Evolutionary conservation across 2,888 invertebrate genomes (phyloP).

Genomic region (Sminthurinus aureus): DNA sequence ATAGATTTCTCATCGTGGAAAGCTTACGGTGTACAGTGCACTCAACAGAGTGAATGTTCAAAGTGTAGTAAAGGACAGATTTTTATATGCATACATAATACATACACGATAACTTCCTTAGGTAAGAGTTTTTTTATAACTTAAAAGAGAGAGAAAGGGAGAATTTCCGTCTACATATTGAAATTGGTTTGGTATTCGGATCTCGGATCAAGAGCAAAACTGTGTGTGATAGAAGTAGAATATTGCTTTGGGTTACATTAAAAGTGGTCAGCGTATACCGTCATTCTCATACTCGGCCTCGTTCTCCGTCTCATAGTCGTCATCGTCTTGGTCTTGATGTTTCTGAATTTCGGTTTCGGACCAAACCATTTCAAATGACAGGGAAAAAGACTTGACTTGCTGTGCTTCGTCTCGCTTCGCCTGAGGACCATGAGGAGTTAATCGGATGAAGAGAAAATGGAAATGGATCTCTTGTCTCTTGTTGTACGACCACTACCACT

Average conservation of each 20-base stretch:
- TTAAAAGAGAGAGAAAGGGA: background rate
- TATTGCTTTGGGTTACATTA: constrained; percentile 23
- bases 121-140: too few species aligned
- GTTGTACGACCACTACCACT: background rate
- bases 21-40: background rate
- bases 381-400: constrained; percentile 40
- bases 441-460: constrained; percentile 49
- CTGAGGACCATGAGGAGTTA: constrained; percentile 48
- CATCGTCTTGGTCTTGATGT: background rate
- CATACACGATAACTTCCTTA: too few species aligned
- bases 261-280: constrained; percentile 9
- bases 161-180: background rate
- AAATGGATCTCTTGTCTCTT: constrained; percentile 43
- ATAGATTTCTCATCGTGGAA: background rate
- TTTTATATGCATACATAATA: too few species aligned
- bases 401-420: constrained; percentile 21
- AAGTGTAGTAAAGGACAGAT: background rate
- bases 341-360: constrained; percentile 10
- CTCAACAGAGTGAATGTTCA: background rate
- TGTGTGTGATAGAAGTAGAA: background rate
- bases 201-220: constrained; percentile 4
- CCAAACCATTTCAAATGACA: constrained; percentile 25
- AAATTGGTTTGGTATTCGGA: background rate
- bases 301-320: background rate
- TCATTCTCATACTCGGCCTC: background rate